Base-by-base conservation (phyloP, 2,113 vertebrate species). In the Centropristis striata region DNA sequence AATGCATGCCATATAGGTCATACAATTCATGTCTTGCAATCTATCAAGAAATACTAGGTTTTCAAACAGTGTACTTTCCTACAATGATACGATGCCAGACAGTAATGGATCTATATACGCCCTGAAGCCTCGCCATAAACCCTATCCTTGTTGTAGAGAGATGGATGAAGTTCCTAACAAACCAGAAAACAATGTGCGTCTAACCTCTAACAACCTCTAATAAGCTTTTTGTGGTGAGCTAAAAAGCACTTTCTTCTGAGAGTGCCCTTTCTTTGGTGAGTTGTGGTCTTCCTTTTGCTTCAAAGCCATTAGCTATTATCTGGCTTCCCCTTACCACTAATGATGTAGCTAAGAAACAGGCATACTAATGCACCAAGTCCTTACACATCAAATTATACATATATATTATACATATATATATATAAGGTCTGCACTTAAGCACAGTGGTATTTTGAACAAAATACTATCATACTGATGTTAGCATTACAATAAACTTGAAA, bases 231-330 rank as follows among this genome's bases (percentile, higher is more conserved):
- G 79, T 42, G 54, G 86, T 64, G 13, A 37, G 20, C 68, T 53
- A 46, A 73, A 83, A 64, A 63, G 49, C 71, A 37, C 42, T 71
- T 16, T 80, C 3, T 10, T 81, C 71, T 70, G 39, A 66, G 59
- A 72, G 71, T 46, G 65, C 27, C 16, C 63, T 25, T 44, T 64
- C 64, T 57, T 47, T 21, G 70, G 12, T 47, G 69, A 86, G 20
- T 65, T 78, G 63, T 79, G 64, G 54, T 47, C 80, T 88, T 91
- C 74, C 86, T 82, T 77, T 82, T 75, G 49, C 50, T 58, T 36
- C 42, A 3, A 44, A 69, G 53, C 83, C 77, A 88, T 90, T 87
- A 91, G 81, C 64, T 59, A 84, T 90, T 91, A 88, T 78, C 51
- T 42, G 39, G 44, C 59, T 76, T 69, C 50, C 20, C 60, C 80